Evolutionary conservation across 2,888 invertebrate genomes (phyloP).

Genomic region (Luperina nickerlii): DNA sequence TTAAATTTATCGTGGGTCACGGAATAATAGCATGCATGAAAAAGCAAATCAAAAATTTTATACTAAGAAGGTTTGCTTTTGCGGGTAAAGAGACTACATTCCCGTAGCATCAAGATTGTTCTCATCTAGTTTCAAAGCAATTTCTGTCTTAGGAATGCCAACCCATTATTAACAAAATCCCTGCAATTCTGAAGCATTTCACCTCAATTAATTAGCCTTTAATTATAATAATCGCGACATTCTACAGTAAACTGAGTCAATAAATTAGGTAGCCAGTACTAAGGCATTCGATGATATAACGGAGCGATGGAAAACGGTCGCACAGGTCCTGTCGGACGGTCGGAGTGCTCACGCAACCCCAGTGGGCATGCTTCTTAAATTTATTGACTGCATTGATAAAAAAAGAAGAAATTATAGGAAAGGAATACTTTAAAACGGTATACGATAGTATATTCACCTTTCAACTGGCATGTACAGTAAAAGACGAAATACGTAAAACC

Average conservation of each 20-base stretch:
- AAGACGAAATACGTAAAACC: background rate
- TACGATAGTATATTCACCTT: background rate
- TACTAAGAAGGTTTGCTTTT: background rate
- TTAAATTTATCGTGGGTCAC: slow-evolving; percentile 49
- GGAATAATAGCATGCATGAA: slow-evolving; percentile 17
- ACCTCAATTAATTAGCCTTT: slow-evolving; percentile 1
- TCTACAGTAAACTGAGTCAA: slow-evolving; percentile 18
- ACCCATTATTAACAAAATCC: background rate
- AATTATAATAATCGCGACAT: slow-evolving; percentile 20
- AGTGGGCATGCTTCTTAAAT: slow-evolving; percentile 40
- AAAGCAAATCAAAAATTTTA: background rate
- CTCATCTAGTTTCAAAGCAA: background rate
- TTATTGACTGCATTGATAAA: slow-evolving; percentile 14
- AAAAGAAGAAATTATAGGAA: background rate
- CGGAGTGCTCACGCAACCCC: slow-evolving; percentile 52
- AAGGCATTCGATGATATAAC: slow-evolving; percentile 43
- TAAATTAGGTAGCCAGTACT: slow-evolving; percentile 39
- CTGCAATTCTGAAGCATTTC: background rate
- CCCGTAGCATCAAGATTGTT: background rate
- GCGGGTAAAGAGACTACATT: background rate
- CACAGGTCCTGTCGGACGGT: slow-evolving; percentile 24
- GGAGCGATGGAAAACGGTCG: slow-evolving; percentile 46
- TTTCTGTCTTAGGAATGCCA: background rate
- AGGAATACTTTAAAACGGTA: background rate
- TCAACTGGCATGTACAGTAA: background rate